A percentile compares a stretch with the other conserved stretches of the same genome.
Evolutionary conservation across 2,797 vertebrate species (phyloP).

Genomic region (Sebastes hubbsi): DNA sequence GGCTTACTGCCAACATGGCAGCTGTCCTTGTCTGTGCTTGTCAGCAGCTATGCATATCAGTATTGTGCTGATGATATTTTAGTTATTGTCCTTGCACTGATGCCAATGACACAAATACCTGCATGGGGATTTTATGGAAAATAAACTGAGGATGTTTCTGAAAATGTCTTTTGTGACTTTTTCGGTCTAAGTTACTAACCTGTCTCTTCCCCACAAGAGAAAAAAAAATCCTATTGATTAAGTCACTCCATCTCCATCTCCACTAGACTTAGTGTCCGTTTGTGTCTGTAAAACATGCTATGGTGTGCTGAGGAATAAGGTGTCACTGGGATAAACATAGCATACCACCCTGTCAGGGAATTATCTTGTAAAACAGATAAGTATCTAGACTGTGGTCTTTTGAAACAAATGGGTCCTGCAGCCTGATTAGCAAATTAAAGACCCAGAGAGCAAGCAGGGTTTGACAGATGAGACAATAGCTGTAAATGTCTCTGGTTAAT

Average conservation of each 20-base stretch:
- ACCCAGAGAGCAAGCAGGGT: slow-evolving; percentile 12
- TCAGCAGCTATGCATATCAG: background rate
- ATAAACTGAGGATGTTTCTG: background rate
- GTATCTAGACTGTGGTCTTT: slow-evolving; percentile 30
- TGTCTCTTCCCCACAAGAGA: background rate
- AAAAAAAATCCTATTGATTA: background rate
- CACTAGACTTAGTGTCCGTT: background rate
- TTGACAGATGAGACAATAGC: slow-evolving; percentile 43
- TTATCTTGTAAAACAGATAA: slow-evolving; percentile 32
- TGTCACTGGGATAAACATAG: background rate
- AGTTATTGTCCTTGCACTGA: background rate
- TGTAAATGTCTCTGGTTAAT: slow-evolving; percentile 32
- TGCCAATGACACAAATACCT: background rate
- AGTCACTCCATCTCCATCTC: background rate
- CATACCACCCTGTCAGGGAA: background rate
- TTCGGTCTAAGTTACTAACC: background rate
- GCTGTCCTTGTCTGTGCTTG: background rate
- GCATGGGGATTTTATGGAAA: background rate
- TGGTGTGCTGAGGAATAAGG: background rate
- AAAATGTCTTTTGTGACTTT: background rate
- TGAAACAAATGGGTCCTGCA: background rate
- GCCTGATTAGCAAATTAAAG: slow-evolving; percentile 56
- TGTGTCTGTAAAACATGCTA: background rate
- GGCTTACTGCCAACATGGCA: background rate
- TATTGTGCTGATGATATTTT: background rate